These are phyloP conservation scores for Eulemur rufifrons DNA, from an alignment of 2,113 vertebrate genomes.

Conservation along the genomic window DNA sequence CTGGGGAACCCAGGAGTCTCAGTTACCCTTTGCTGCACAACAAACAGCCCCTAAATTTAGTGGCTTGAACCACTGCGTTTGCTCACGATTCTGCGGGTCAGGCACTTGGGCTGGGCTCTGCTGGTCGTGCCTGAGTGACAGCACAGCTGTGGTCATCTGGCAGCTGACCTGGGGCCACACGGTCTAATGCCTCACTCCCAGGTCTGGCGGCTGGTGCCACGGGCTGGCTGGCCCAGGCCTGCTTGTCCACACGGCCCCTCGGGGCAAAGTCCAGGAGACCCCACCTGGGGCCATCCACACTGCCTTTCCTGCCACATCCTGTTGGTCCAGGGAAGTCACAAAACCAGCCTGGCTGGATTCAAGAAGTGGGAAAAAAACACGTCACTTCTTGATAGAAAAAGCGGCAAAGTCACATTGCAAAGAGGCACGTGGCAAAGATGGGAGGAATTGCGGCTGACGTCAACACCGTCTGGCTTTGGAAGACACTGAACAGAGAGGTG, in stretches of 20 bases:
- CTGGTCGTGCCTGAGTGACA: too few relatives aligned
- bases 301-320: neutral
- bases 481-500: too few relatives aligned
- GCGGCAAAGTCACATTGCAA: neutral
- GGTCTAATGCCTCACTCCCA: neutral
- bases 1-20: too few relatives aligned
- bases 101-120: too few relatives aligned
- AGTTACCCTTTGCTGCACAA: too few relatives aligned
- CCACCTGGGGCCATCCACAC: neutral
- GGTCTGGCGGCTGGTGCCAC: neutral
- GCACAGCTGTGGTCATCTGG: neutral
- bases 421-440: neutral
- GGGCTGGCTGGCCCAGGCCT: neutral
- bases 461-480: too few relatives aligned
- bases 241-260: too few relatives aligned
- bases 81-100: neutral
- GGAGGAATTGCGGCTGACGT: too few relatives aligned
- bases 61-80: neutral
- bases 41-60: too few relatives aligned
- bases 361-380: neutral
- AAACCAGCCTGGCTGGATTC: neutral
- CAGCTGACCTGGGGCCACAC: neutral
- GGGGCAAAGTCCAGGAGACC: too few relatives aligned
- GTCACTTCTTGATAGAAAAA: neutral
- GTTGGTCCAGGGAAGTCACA: neutral